Evolutionary conservation across 1,140 invertebrate genomes (phyloP), one percentile per base, ranked within the genome.

Genomic region (Euschistus heros): DNA sequence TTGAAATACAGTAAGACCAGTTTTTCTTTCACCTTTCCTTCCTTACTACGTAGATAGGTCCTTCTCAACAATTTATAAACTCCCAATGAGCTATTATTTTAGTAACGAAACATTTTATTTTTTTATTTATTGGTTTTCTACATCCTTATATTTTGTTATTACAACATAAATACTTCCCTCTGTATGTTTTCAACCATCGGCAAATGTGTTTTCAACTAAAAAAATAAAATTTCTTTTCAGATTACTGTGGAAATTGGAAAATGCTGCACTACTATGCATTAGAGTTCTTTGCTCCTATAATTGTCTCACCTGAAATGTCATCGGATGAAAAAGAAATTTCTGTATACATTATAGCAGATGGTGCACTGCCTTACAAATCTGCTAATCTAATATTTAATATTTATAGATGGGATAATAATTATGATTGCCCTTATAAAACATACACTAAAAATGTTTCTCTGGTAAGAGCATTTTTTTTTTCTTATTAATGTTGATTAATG

Each of bases 231-330:
- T 44, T 50, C 65, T 27, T 69, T 76, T 42, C 75, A 92, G 91
- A 94, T 77, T 88, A 83, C 74, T 80, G 79, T 54, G 89, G 89
- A 26, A 81, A 83, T 67, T 94, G 90, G 88, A 92, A 97, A 79
- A 90, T 97, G 83, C 74, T 95, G 4, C 94, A 97, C 71, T 94
- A 97, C 74, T 97, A 84, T 75, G 89, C 88, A 0, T 81, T 82
- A 57, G 79, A 88, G 4, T 95, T 97, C 69, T 94, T 97, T 70
- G 81, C 86, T 0, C 89, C 91, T 5, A 68, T 83, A 26, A 76
- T 88, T 17, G 73, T 86, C 3, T 83, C 84, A 30, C 77, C 84
- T 2, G 78, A 76, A 66, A 64, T 80, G 27, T 74, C 72, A 8
- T 13, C 62, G 13, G 66, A 69, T 18, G 68, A 71, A 30, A 68